A percentile compares a stretch with the other conserved stretches of the same genome.
phyloP scores from a whole-genome alignment of 2,888 invertebrate species.

The Lasiommata megera region DNA sequence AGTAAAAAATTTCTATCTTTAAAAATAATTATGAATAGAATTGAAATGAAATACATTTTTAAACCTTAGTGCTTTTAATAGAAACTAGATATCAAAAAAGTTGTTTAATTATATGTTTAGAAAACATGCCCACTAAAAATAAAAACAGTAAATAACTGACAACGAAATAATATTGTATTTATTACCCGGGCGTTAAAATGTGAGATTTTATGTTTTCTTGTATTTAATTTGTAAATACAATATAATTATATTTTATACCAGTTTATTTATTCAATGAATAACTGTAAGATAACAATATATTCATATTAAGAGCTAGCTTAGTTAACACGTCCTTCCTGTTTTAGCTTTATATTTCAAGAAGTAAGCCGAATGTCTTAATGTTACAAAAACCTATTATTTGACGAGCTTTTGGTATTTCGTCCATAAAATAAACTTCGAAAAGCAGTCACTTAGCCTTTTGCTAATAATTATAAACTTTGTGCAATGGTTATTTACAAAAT shows the following conservation, averaged over 20 bases:
- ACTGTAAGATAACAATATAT: neutral
- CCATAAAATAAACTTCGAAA: no score
- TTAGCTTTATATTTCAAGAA: conserved; percentile 16
- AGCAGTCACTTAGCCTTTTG: no score
- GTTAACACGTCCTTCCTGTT: conserved; percentile 22
- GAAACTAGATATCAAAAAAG: neutral
- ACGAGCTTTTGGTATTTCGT: no score
- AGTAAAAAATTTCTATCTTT: no score
- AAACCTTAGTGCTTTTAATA: neutral
- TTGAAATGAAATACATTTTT: no score
- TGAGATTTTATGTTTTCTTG: neutral
- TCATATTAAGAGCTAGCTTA: neutral
- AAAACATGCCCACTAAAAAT: neutral
- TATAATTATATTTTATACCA: neutral
- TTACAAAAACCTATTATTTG: no score
- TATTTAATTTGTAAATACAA: neutral
- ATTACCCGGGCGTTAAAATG: neutral
- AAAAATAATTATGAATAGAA: neutral
- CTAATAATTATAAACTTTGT: no score
- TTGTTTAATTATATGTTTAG: no score
- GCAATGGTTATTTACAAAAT: no score
- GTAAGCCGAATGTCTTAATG: neutral
- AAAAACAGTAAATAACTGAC: neutral
- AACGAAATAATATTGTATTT: neutral
- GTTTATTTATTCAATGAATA: neutral